Percentiles rank a stretch among this genome's conserved stretches.
These are phyloP conservation scores for Hyles euphorbiae DNA, from an alignment of 1,140 invertebrate genomes.

Conservation along the genomic window DNA sequence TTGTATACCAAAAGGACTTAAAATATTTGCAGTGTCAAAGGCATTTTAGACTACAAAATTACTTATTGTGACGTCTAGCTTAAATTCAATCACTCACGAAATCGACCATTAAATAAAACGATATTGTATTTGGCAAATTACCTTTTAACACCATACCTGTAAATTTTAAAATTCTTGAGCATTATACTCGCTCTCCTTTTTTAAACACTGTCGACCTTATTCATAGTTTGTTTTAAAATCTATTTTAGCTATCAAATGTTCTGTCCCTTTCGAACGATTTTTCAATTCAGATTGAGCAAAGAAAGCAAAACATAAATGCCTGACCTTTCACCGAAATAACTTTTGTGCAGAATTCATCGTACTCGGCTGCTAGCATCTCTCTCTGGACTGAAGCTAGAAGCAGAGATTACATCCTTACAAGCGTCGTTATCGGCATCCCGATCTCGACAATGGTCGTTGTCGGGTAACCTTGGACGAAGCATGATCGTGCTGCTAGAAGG, in stretches of 20 bases:
- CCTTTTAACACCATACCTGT: too few relatives aligned
- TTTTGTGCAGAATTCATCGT: conserved; percentile 87
- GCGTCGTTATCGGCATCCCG: conserved; percentile 87
- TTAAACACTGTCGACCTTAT: too few relatives aligned
- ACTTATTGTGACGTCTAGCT: background rate
- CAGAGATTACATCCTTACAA: conserved; percentile 90
- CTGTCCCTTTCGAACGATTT: too few relatives aligned
- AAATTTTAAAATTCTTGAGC: too few relatives aligned
- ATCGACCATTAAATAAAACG: too few relatives aligned
- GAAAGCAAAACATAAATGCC: too few relatives aligned
- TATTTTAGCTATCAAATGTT: too few relatives aligned
- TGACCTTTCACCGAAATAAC: too few relatives aligned
- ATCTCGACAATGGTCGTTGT: conserved; percentile 91
- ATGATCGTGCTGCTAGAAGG: conserved; percentile 96
- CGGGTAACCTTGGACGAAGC: conserved; percentile 92
- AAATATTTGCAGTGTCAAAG: background rate
- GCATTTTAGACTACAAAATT: background rate
- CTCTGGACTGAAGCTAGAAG: conserved; percentile 94
- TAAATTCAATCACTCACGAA: background rate
- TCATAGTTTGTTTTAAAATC: too few relatives aligned
- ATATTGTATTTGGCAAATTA: too few relatives aligned
- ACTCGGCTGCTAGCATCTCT: conserved; percentile 92
- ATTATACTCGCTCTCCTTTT: too few relatives aligned
- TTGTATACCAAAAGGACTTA: background rate
- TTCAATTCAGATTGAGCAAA: too few relatives aligned